These are phyloP conservation scores for Cavia porcellus DNA, from an alignment of 2,113 vertebrate species.

Conservation along the genomic window DNA sequence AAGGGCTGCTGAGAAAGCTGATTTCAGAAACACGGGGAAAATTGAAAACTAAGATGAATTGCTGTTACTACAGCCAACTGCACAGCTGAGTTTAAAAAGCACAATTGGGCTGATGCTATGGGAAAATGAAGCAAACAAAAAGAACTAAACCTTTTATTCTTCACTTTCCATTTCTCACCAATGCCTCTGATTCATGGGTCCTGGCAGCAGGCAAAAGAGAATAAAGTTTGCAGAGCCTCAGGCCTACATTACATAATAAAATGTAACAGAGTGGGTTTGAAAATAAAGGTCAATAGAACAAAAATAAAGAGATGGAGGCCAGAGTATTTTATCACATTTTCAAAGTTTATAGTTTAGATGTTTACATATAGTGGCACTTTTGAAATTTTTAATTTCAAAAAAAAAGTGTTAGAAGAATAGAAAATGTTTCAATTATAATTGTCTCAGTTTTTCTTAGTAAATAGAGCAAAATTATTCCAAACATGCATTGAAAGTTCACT, in stretches of 20 bases:
- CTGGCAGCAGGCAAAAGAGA: not conserved
- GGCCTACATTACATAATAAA: not conserved
- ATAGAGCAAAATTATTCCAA: not conserved
- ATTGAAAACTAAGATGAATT: not conserved
- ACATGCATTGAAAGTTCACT: not conserved
- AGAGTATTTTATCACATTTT: not conserved
- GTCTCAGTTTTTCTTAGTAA: not conserved
- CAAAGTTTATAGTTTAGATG: not conserved
- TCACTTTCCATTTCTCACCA: not conserved
- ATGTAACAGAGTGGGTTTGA: not conserved
- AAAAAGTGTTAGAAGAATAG: not conserved
- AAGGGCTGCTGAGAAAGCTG: not conserved
- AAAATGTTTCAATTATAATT: too few relatives aligned
- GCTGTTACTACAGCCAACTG: not conserved
- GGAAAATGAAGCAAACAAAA: not conserved
- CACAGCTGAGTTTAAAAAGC: not conserved
- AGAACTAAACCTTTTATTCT: not conserved
- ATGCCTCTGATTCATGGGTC: not conserved
- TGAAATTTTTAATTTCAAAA: not conserved
- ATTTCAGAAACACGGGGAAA: not conserved
- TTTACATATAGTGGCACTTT: not conserved
- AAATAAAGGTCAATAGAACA: not conserved
- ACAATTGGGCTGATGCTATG: not conserved
- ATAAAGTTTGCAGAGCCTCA: not conserved
- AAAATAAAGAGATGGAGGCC: not conserved